A percentile compares a stretch with the other conserved stretches of the same genome.
phyloP scores from a whole-genome alignment of 2,888 invertebrate species.

The Phortica okadai region DNA sequence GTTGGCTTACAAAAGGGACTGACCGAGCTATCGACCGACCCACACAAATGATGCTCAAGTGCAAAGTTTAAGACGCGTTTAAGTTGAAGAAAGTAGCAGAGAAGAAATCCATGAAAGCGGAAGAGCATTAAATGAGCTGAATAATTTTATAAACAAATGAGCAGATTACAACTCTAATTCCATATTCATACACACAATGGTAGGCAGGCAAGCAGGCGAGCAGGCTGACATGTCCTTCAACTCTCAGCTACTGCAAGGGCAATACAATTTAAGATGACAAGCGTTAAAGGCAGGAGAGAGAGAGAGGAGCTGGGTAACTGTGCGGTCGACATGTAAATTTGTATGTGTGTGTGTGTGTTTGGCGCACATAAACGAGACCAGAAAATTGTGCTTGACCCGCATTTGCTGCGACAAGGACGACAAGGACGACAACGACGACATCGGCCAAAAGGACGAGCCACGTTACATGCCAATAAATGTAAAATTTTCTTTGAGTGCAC shows the following conservation, averaged over 20 bases:
- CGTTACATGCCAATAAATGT: constrained; percentile 60
- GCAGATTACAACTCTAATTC: constrained; percentile 67
- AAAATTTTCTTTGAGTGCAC: constrained; percentile 68
- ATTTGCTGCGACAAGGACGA: not conserved
- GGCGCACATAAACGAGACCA: not conserved
- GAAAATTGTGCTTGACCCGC: constrained; percentile 17
- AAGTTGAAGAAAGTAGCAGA: constrained; percentile 26
- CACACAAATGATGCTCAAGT: not conserved
- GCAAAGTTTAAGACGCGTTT: constrained; percentile 15
- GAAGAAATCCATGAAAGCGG: constrained; percentile 60
- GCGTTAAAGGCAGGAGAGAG: too few relatives aligned
- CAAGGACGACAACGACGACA: not conserved
- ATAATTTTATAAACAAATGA: constrained; percentile 73
- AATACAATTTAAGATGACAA: too few relatives aligned
- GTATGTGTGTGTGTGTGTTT: constrained; percentile 24
- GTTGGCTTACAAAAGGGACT: too few relatives aligned
- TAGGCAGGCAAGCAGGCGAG: too few relatives aligned
- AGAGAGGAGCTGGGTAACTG: too few relatives aligned
- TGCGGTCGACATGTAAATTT: not conserved
- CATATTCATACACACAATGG: constrained; percentile 41
- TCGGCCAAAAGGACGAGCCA: not conserved
- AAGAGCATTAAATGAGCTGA: constrained; percentile 73
- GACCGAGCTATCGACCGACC: not conserved
- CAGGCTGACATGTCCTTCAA: not conserved
- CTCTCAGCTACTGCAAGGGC: too few relatives aligned